These are phyloP conservation scores for Bombyx huttoni DNA, from an alignment of 2,888 invertebrate genomes.

Conservation along the genomic window DNA sequence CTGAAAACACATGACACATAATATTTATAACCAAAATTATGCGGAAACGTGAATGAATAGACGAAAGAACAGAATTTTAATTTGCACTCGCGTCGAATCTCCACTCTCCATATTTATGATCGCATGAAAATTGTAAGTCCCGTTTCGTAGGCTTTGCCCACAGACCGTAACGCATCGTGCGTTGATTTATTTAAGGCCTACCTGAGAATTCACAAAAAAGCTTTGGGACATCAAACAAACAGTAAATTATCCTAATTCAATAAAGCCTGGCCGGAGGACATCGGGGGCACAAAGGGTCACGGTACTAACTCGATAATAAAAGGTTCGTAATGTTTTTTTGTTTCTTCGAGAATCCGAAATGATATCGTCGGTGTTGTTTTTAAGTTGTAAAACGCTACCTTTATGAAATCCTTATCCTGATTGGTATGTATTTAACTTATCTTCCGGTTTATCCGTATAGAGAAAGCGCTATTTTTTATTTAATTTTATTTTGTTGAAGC, in stretches of 20 bases:
- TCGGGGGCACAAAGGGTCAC: constrained; percentile 18
- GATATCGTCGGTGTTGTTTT: constrained; percentile 1
- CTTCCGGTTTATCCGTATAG: too few relatives aligned
- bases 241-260: constrained; percentile 52
- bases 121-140: neutral
- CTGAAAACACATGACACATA: too few relatives aligned
- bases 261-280: constrained; percentile 20
- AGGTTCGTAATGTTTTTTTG: constrained; percentile 34
- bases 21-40: too few relatives aligned
- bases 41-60: too few relatives aligned
- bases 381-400: too few relatives aligned
- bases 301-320: constrained; percentile 44
- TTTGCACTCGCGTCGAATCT: neutral
- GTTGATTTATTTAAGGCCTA: constrained; percentile 3
- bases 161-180: neutral
- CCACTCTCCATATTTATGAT: neutral
- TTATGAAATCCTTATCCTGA: too few relatives aligned
- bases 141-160: neutral
- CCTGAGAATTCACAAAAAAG: constrained; percentile 16
- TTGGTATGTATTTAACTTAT: too few relatives aligned
- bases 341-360: constrained; percentile 25
- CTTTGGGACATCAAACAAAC: constrained; percentile 38
- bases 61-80: too few relatives aligned
- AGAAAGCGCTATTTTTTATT: too few relatives aligned
- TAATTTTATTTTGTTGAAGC: too few relatives aligned